Base-by-base conservation (phyloP, 2,888 invertebrate genomes). In the Netelia inedita region DNA sequence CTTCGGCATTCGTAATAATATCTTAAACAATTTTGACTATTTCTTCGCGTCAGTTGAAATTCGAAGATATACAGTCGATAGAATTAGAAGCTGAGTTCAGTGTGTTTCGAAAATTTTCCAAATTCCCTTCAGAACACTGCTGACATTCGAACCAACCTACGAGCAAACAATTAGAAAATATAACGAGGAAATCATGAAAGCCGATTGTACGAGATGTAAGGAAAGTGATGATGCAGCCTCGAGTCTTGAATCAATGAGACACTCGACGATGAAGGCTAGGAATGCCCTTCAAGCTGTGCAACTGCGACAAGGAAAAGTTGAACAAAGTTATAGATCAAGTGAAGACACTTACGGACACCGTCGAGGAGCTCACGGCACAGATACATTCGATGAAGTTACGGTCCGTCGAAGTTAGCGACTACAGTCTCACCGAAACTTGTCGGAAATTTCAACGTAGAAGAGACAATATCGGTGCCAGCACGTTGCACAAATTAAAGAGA, bases 331-430 rank as follows among this genome's bases (percentile, higher is more conserved):
- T 89, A 59, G 82, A 88, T 59, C 88, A 87, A 65, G 86, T 89
- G 11, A 87, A 73, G 68, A 59, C 55, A 23, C 87, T 89, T 8
- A 81, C 87, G 19, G 66, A 81, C 1, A 86, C 87, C 55, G 81
- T 89, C 61, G 89, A 89, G 11, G 86, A 89, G 65, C 86, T 89
- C 6, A 83, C 85, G 2, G 82, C 68, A 2, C 88, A 88, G 9
- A 76, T 89, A 14, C 66, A 83, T 14, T 69, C 74, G 5, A 53
- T 83, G 14, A 83, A 79, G 50, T 14, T 71, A 35, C 61, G 68
- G 16, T 61, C 63, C 1, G 53, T 16, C 63, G 71, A 63, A 0
- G 11, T 5, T 16, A 71, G 57, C 50, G 63, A 79, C n/a, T 14
- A 46, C 23, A 59, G 53, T 3, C 23, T 11, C 41, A 19, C 55